Base-by-base conservation (phyloP, 2,113 vertebrate genomes). In the Sebastes fasciatus region DNA sequence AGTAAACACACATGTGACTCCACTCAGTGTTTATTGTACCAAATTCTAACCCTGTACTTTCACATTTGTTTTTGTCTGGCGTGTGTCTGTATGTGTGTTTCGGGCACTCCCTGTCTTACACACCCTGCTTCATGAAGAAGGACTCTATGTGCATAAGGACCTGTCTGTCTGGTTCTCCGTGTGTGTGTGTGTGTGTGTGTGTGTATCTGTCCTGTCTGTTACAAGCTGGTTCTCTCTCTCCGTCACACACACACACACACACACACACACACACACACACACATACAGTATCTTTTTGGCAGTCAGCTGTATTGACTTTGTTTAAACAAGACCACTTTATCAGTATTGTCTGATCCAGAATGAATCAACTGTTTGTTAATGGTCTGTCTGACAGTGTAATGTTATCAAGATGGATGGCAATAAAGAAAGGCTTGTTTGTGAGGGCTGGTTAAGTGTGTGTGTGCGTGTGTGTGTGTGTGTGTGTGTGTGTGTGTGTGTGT, bases 31-130 rank as follows among this genome's bases (percentile, higher is more conserved):
- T 92, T 85, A 66, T 48, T 88, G 79, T 79, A 77, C 83, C 49
- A 51, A 34, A 62, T 77, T 77, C 77, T 40, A 66, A 88, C 58
- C 86, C 83, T 83, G 85, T 83, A 91, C 77, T 79, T 87, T 86
- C 67, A 86, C 82, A 81, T 75, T 83, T 91, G 84, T 86, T 79
- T 86, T 84, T 89, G 83, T 91, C 80, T 88, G 58, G 3, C 13
- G 51, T 54, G 66, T 74, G 63, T 54, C 63, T 58, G 73, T 48
- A 46, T 75, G 73, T 83, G 58, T 61, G 54, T 88, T 72, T 80
- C 21, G 7, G 92, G 79, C 94, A 94, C 94, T 93, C 94, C 94
- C 89, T 91, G 86, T 89, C 84, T 79, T 49, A 85, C 83, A 89
- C 90, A 81, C 83, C 84, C 85, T 88, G 67, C 71, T 71, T 74